phyloP scores from a whole-genome alignment of 2,113 vertebrate genomes.

The Rhombomys opimus region DNA sequence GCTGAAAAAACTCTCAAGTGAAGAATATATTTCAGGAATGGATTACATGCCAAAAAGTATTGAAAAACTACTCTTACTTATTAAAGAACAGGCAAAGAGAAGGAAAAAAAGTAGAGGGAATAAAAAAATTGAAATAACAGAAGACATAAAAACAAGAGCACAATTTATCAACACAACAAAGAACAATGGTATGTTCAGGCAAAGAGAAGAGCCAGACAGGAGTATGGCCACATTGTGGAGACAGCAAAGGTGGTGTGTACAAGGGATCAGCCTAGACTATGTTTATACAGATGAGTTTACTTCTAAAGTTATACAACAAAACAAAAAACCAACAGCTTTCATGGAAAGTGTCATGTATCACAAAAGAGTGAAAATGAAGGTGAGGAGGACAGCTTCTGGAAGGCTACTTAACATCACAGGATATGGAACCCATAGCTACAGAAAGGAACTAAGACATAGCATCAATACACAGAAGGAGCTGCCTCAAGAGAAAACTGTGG shows the following conservation, averaged over 20 bases:
- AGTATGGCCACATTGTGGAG: not conserved
- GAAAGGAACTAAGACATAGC: not conserved
- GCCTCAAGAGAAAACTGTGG: not conserved
- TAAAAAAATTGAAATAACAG: not conserved
- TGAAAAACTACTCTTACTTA: constrained; percentile 20
- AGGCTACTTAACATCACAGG: not conserved
- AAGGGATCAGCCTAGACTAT: not conserved
- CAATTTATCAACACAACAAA: not conserved
- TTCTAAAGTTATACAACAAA: not conserved
- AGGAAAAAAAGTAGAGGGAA: not conserved
- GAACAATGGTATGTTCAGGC: not conserved
- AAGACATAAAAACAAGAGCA: not conserved
- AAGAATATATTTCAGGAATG: not conserved
- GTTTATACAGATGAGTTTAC: not conserved
- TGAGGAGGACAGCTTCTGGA: constrained; percentile 16
- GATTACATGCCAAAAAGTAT: not conserved
- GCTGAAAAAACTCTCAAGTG: not conserved
- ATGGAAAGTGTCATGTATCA: not conserved
- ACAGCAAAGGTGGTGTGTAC: not conserved
- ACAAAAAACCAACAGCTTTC: not conserved
- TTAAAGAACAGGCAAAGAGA: constrained; percentile 32
- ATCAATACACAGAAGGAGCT: not conserved
- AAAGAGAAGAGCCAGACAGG: not conserved
- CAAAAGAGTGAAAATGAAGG: constrained; percentile 9
- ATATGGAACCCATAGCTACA: not conserved